Evolutionary conservation across 37 sponge, comb jelly and placozoan genomes (phyloP), one percentile per base, ranked within the genome.

Genomic region (Aplysina aerophoba): DNA sequence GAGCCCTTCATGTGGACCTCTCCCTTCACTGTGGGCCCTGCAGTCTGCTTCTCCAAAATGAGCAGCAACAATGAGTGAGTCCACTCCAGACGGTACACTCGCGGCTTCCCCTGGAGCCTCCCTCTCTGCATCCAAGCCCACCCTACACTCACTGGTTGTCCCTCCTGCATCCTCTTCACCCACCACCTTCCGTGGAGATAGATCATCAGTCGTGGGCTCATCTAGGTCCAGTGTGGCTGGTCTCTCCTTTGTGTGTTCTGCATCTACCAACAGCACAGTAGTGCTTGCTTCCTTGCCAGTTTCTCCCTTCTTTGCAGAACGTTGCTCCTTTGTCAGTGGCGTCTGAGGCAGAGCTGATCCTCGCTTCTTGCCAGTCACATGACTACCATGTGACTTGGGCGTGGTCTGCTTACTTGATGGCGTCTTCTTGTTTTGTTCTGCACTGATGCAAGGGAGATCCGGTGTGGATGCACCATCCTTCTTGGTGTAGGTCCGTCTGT

Each of bases 401-500:
- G 50, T 8, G 6, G 50, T 8, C 50, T 44, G 50, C 8, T 3
- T 8, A 44, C 50, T 44, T 3, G 50, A 11, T 44, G 50, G 8
- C 3, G 50, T 44, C 50, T 44, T 44, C 50, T 8, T 44, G 6
- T 44, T 44, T 44, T 44, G 50, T 44, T 44, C 50, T 44, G 6
- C 8, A 44, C 8, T 44, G 50, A 44, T 44, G 50, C 8, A 8
- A 44, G 50, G 50, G 50, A 44, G 50, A 8, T 44, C 50, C 3
- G 50, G 50, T 11, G 50, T 22, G 54, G 78, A 75, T 1, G 78
- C 21, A 75, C 78, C 54, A 0, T 36, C 53, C 54, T 75, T 75
- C 53, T 75, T 75, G 21, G 78, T 75, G 78, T 40, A 75, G 8
- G 78, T 75, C 20, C 78, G 78, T 41, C 78, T 75, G 22, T 40